Base-by-base conservation (phyloP, 2,113 vertebrate genomes). In the Tiliqua scincoides region DNA sequence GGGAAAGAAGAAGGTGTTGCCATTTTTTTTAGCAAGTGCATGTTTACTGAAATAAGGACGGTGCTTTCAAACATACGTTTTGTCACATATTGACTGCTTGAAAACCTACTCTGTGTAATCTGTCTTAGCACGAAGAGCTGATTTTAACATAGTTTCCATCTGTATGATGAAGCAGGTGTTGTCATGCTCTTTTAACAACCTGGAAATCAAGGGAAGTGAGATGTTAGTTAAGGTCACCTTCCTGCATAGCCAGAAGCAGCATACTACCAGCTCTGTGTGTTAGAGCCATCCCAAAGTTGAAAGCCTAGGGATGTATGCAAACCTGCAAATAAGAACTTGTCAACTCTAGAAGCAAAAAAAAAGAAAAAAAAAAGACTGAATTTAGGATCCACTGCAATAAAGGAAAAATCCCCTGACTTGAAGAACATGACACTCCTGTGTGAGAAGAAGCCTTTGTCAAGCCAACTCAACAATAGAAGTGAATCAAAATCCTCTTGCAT, bases 11-110 rank as follows among this genome's bases (percentile, higher is more conserved):
- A 3, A 30, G 63, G 61, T 59, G 70, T 81, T 80, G 37, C 43
- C 74, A 63, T 40, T 74, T 40, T 23, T 63, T 96, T 94, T 84
- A 48, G 74, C 86, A 54, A 86, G 62, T 90, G 92, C 91, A 90
- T 62, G 90, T 84, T 95, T 85, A 91, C 89, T 88, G 85, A 90
- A 89, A 87, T 86, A 87, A 87, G 87, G 48, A 92, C 40, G 68
- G 25, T 73, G n/a, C 52, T 73, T 80, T 73, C 68, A 86, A 40
- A 52, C 25, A 72, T 61, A 84, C 48, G 37, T 6, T n/a, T 81
- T 80, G 78, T n/a, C 17, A 62, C 40, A 54, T 67, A 52, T 27
- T 43, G 82, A 73, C 82, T 48, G 62, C 52, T 85, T 85, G 21
- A 30, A 84, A 74, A 30, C 25, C 12, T 85, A 40, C 67, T 59